Percentiles rank a stretch among this genome's conserved stretches.
Evolutionary conservation across 2,113 vertebrate genomes (phyloP).

Genomic region (Otus sunia): DNA sequence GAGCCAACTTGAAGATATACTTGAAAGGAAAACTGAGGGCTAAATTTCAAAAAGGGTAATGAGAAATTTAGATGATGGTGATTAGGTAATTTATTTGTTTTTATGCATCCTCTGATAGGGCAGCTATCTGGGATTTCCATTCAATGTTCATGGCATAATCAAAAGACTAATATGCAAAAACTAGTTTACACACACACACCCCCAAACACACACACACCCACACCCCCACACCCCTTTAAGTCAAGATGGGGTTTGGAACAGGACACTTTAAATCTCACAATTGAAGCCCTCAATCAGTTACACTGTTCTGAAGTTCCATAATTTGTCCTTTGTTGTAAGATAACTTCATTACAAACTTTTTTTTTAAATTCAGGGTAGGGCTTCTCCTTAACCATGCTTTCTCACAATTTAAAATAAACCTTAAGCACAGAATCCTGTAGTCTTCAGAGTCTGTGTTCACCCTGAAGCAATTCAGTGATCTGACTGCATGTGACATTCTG

Average conservation of each 20-base stretch:
- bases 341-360: not conserved
- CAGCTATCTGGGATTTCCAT: not conserved
- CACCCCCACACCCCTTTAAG: not conserved
- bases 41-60: not conserved
- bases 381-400: not conserved
- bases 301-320: not conserved
- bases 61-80: not conserved
- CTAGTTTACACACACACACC: not conserved
- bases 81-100: not conserved
- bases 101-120: not conserved
- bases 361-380: not conserved
- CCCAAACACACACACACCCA: rapidly evolving
- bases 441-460: not conserved
- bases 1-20: not conserved
- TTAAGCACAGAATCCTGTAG: not conserved
- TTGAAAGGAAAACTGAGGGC: not conserved
- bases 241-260: not conserved
- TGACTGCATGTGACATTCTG: not conserved
- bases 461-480: not conserved
- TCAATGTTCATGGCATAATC: not conserved
- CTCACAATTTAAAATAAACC: not conserved
- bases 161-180: not conserved
- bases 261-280: not conserved
- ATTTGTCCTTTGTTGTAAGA: not conserved
- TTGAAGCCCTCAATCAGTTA: not conserved